A percentile compares a stretch with the other conserved stretches of the same genome.
phyloP scores from a whole-genome alignment of 2,113 vertebrate genomes.

The Aegithalos caudatus region DNA sequence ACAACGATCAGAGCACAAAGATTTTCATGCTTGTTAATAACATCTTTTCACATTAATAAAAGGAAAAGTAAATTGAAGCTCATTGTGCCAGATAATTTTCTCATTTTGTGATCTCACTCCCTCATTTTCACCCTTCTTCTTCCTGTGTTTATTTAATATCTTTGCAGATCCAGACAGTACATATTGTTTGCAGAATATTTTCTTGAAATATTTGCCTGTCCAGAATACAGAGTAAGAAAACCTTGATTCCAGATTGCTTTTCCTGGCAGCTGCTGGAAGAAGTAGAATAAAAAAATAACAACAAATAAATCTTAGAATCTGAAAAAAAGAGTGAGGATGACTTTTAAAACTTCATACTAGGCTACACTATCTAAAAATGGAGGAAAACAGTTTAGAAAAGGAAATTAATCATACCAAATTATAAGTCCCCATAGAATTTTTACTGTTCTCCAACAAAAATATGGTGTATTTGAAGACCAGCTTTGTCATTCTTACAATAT shows the following conservation, averaged over 20 bases:
- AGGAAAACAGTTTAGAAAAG: neutral
- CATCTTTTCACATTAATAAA: neutral
- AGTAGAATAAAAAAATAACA: neutral
- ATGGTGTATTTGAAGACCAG: neutral
- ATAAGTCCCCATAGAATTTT: neutral
- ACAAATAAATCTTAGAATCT: neutral
- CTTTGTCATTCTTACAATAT: neutral
- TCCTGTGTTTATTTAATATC: neutral
- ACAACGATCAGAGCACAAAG: neutral
- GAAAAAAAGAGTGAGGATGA: neutral
- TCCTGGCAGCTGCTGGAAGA: neutral
- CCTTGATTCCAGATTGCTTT: neutral
- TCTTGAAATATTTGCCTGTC: neutral
- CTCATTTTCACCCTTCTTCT: neutral
- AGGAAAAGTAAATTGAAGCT: slow-evolving; percentile 1
- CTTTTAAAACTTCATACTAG: neutral
- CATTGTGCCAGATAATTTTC: neutral
- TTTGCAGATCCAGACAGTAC: neutral
- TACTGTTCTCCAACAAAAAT: neutral
- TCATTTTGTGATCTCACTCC: neutral
- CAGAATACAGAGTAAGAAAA: neutral
- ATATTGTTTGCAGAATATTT: neutral
- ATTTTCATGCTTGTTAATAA: neutral
- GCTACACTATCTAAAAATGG: neutral
- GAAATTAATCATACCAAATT: neutral